phyloP scores from a whole-genome alignment of 1,140 invertebrate genomes.

The Vollenhovia emeryi region DNA sequence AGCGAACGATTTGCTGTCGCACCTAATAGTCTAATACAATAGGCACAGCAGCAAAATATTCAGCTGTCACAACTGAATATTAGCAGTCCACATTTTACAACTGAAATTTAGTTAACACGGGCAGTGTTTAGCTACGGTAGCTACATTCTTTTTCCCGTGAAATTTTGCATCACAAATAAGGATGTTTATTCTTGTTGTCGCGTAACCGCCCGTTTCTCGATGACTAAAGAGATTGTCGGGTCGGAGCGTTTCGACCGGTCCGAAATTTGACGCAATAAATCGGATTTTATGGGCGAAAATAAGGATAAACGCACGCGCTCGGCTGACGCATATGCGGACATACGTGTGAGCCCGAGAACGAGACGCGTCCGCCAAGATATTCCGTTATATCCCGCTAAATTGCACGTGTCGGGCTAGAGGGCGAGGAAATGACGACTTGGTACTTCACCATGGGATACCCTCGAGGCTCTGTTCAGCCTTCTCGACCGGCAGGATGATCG shows the following conservation, averaged over 20 bases:
- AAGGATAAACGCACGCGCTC: neutral
- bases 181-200: neutral
- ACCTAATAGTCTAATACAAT: too few relatives aligned
- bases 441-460: conserved; percentile 64
- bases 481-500: conserved; percentile 65
- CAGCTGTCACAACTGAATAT: too few relatives aligned
- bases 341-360: conserved; percentile 46
- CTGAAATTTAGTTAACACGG: too few relatives aligned
- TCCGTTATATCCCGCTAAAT: conserved; percentile 69
- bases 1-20: too few relatives aligned
- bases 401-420: conserved; percentile 64
- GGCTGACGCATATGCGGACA: conserved; percentile 27
- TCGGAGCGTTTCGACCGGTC: neutral
- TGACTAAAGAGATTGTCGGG: neutral
- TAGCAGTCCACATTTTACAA: too few relatives aligned
- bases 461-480: conserved; percentile 56
- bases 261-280: neutral
- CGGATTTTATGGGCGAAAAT: neutral
- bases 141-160: too few relatives aligned
- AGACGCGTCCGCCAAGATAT: conserved; percentile 57
- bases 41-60: too few relatives aligned
- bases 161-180: neutral
- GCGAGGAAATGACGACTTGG: conserved; percentile 69
- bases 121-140: too few relatives aligned
- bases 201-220: neutral